Evolutionary conservation across 2,888 invertebrate species (phyloP).

Genomic region (Drosophila barbarae): DNA sequence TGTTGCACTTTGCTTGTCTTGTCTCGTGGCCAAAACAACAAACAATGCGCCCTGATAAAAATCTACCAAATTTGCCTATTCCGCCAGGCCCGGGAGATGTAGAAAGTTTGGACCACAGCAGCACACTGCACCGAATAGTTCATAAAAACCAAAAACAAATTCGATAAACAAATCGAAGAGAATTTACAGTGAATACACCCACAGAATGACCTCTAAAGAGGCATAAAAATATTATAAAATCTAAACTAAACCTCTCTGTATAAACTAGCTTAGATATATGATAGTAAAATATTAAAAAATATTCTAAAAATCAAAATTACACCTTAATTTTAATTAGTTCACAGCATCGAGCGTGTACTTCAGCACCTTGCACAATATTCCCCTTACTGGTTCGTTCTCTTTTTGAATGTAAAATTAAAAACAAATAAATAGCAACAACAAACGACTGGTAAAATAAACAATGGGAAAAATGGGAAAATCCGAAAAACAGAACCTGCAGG

Average conservation of each 20-base stretch:
- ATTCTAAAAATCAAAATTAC: not conserved
- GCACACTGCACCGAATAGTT: slow-evolving; percentile 43
- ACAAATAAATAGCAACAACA: slow-evolving; percentile 67
- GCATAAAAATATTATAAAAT: not conserved
- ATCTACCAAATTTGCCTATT: slow-evolving; percentile 64
- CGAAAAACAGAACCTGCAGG: slow-evolving; percentile 13
- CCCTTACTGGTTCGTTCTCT: slow-evolving; percentile 22
- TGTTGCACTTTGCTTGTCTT: slow-evolving; percentile 64
- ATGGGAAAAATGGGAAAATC: slow-evolving; percentile 28
- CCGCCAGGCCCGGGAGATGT: slow-evolving; percentile 34
- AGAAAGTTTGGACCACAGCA: slow-evolving; percentile 57
- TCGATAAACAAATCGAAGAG: slow-evolving; percentile 45
- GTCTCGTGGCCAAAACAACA: slow-evolving; percentile 49
- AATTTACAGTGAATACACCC: slow-evolving; percentile 7
- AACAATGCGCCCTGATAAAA: slow-evolving; percentile 52
- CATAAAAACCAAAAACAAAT: slow-evolving; percentile 27
- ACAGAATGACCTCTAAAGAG: not conserved
- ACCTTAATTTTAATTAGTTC: not conserved
- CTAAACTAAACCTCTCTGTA: not conserved
- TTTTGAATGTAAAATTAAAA: slow-evolving; percentile 55
- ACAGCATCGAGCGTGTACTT: slow-evolving; percentile 3
- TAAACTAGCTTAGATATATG: not conserved
- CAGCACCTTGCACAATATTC: slow-evolving; percentile 60
- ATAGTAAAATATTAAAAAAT: not conserved
- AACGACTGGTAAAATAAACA: slow-evolving; percentile 65